Evolutionary conservation across 2,797 vertebrate species (phyloP).

Genomic region (Ctenopoma kingsleyae): DNA sequence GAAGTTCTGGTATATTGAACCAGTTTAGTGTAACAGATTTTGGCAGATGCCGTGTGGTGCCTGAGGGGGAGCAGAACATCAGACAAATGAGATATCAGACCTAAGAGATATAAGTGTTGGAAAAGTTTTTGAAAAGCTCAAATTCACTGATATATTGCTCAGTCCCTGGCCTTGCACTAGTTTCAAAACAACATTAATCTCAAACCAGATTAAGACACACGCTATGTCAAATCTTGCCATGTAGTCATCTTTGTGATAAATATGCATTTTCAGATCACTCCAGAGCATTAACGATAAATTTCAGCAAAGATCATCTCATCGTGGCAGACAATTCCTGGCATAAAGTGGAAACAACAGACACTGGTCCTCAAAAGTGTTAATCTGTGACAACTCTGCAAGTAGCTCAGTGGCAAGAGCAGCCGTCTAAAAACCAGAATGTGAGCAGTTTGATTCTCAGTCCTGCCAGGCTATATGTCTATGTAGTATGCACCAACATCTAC

Average conservation of each 20-base stretch:
- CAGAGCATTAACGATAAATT: conserved; percentile 17
- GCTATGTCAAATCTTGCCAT: conserved; percentile 27
- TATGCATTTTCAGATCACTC: conserved; percentile 22
- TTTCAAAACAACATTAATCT: conserved; percentile 68
- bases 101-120: conserved; percentile 47
- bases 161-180: conserved; percentile 40
- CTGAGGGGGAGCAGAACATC: conserved; percentile 57
- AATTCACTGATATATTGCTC: conserved; percentile 53
- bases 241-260: conserved; percentile 38
- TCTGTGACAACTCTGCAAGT: too few relatives aligned
- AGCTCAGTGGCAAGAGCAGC: too few relatives aligned
- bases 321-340: neutral
- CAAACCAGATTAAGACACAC: conserved; percentile 21
- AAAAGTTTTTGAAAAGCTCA: conserved; percentile 57
- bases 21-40: conserved; percentile 59
- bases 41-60: conserved; percentile 50
- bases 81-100: conserved; percentile 64
- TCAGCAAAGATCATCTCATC: conserved; percentile 2
- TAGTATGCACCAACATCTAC: too few relatives aligned
- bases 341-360: neutral
- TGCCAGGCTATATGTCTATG: too few relatives aligned
- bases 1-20: conserved; percentile 51
- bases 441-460: too few relatives aligned
- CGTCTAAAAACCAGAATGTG: too few relatives aligned
- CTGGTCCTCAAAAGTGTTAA: too few relatives aligned